These are phyloP conservation scores for Hemicentrotus pulcherrimus DNA, from an alignment of 35 echinoderm and acorn worm species.

Conservation along the genomic window DNA sequence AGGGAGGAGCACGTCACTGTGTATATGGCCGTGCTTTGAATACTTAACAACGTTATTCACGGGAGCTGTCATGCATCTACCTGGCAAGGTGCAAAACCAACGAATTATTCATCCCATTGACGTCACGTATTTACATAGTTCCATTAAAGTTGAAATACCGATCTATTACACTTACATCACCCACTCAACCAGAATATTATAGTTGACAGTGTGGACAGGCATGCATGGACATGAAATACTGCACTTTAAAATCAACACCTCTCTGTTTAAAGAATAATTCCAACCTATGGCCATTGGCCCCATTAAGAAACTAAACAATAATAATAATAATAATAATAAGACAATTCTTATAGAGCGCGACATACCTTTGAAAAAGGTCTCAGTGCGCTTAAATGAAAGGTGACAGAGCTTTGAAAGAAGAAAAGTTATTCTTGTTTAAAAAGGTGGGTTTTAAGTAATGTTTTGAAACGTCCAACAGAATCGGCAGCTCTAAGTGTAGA, in stretches of 20 bases:
- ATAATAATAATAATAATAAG: too few species aligned
- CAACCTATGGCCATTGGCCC: neutral
- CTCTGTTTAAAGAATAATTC: too few species aligned
- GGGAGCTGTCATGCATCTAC: neutral
- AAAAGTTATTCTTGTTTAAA: too few species aligned
- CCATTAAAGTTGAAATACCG: constrained; percentile 16
- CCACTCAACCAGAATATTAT: neutral
- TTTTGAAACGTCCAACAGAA: too few species aligned
- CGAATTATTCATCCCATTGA: constrained; percentile 12
- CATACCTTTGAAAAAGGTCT: too few species aligned
- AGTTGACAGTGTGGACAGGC: neutral
- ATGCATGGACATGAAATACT: neutral
- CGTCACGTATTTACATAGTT: constrained; percentile 19
- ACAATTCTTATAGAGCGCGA: too few species aligned
- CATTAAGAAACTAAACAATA: neutral
- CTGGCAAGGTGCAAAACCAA: neutral
- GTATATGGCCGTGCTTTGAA: neutral
- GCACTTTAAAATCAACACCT: neutral
- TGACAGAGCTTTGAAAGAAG: too few species aligned
- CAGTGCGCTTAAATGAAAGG: too few species aligned
- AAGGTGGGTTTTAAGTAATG: too few species aligned
- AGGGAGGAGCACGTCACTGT: neutral
- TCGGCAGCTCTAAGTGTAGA: too few species aligned
- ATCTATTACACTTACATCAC: neutral
- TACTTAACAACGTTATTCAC: neutral